Evolutionary conservation across 2,797 vertebrate genomes (phyloP).

Genomic region (Ctenochaetus hawaiiensis): DNA sequence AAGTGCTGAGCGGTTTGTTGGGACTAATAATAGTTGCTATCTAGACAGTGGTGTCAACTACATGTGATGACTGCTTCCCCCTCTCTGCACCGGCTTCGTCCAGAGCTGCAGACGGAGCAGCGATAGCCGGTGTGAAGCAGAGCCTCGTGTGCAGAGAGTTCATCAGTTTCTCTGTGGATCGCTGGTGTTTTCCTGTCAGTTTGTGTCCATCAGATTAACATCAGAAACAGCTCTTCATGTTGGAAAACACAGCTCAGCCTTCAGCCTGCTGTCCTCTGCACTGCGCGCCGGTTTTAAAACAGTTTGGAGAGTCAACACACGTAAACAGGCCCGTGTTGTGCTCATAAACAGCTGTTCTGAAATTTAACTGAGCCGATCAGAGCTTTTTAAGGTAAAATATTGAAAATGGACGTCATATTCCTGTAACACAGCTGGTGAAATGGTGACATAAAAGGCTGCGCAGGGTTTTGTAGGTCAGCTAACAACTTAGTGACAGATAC

Average conservation of each 20-base stretch:
- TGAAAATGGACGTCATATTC: too few species aligned
- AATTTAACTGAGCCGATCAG: background rate
- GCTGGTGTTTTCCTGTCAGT: background rate
- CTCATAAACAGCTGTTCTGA: background rate
- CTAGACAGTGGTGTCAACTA: conserved; percentile 59
- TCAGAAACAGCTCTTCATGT: background rate
- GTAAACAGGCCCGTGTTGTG: background rate
- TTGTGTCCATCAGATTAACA: background rate
- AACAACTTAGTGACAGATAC: too few species aligned
- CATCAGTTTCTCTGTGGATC: background rate
- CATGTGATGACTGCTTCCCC: conserved; percentile 66
- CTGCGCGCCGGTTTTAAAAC: background rate
- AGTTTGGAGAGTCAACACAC: background rate
- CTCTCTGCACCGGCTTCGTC: conserved; percentile 3
- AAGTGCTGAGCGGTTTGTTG: conserved; percentile 55
- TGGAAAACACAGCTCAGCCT: background rate
- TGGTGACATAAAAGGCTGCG: too few species aligned
- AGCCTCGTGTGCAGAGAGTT: background rate
- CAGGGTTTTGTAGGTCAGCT: too few species aligned
- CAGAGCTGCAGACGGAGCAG: background rate
- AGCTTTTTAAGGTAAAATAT: too few species aligned
- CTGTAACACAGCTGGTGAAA: too few species aligned
- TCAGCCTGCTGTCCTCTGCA: background rate
- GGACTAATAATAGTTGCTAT: conserved; percentile 68
- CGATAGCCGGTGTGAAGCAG: background rate